These are phyloP conservation scores for Apostichopus leukothele DNA, from an alignment of 53 echinoderm and acorn worm species.

Conservation along the genomic window DNA sequence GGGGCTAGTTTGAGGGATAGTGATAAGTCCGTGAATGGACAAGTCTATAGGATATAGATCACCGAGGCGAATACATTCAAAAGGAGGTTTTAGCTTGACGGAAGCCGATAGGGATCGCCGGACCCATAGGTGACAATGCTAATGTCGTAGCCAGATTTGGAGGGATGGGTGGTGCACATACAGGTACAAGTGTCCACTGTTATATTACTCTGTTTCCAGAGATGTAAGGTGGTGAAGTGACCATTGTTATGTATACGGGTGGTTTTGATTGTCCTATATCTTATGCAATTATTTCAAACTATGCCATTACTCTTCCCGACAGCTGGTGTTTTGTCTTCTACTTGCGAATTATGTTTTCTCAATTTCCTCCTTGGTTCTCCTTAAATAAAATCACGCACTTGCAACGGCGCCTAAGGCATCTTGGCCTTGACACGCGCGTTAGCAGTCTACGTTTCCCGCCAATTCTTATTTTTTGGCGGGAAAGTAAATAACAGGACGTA, in stretches of 20 bases:
- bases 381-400: slow-evolving; percentile 44
- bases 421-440: slow-evolving; percentile 50
- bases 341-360: slow-evolving; percentile 42
- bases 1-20: too few relatives aligned
- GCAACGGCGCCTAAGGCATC: slow-evolving; percentile 25
- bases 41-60: too few relatives aligned
- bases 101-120: too few relatives aligned
- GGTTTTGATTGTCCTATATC: background rate
- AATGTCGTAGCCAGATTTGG: too few relatives aligned
- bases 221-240: background rate
- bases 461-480: slow-evolving; percentile 50
- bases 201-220: too few relatives aligned
- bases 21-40: too few relatives aligned
- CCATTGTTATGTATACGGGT: background rate
- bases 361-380: slow-evolving; percentile 39
- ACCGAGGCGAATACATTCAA: too few relatives aligned
- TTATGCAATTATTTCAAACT: slow-evolving; percentile 8
- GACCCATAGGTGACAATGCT: too few relatives aligned
- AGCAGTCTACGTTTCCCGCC: slow-evolving; percentile 37
- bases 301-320: slow-evolving; percentile 26
- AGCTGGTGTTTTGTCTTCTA: slow-evolving; percentile 40
- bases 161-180: too few relatives aligned
- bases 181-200: too few relatives aligned
- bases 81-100: too few relatives aligned
- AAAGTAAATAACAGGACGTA: slow-evolving; percentile 37